These are phyloP conservation scores for Cryptotermes secundus DNA, from an alignment of 1,140 invertebrate species.

Conservation along the genomic window DNA sequence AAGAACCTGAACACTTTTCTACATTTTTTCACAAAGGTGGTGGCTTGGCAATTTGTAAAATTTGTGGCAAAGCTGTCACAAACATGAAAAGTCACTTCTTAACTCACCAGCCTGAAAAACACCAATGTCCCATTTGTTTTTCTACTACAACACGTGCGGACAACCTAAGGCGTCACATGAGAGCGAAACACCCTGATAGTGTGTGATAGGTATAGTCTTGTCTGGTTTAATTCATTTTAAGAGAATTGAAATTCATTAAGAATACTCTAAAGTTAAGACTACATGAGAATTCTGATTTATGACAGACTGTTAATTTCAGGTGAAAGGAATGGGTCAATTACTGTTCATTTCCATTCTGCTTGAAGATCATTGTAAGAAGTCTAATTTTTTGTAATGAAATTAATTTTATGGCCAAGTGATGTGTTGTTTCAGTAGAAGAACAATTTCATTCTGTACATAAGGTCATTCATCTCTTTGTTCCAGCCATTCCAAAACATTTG, in stretches of 20 bases:
- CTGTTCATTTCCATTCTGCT: neutral
- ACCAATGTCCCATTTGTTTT: conserved; percentile 37
- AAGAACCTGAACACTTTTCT: conserved; percentile 27
- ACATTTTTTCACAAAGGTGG: conserved; percentile 21
- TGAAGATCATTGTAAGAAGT: neutral
- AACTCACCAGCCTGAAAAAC: conserved; percentile 35
- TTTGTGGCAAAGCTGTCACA: conserved; percentile 36
- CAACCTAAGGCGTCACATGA: conserved; percentile 54
- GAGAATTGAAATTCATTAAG: neutral
- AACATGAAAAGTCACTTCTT: conserved; percentile 38
- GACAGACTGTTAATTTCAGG: neutral
- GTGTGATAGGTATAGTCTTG: conserved; percentile 14
- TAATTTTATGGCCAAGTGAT: neutral
- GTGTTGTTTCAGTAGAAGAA: neutral
- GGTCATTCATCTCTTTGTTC: conserved; percentile 16
- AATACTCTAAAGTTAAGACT: neutral
- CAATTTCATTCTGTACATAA: neutral
- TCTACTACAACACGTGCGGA: conserved; percentile 43
- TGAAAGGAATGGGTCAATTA: neutral
- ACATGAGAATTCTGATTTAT: neutral
- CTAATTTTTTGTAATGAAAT: neutral
- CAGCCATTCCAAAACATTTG: conserved; percentile 13
- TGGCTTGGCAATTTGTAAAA: conserved; percentile 36
- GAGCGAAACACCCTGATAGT: conserved; percentile 46
- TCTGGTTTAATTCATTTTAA: neutral